Evolutionary conservation across 2,113 vertebrate genomes (phyloP).

Genomic region (Recurvirostra avosetta): DNA sequence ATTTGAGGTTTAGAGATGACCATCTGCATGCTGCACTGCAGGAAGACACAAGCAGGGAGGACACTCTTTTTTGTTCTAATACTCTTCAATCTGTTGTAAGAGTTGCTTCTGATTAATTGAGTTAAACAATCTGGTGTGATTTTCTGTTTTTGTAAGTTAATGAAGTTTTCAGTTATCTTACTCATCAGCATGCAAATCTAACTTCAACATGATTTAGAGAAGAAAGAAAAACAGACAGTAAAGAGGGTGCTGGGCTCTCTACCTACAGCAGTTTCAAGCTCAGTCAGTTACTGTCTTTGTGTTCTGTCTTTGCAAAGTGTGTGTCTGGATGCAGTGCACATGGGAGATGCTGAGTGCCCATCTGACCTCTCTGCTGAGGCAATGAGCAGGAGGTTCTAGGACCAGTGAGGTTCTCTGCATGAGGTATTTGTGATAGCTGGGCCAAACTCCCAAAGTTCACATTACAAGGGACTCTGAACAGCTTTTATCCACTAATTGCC

Average conservation of each 20-base stretch:
- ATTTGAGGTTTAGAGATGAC: not conserved
- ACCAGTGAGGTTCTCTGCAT: not conserved
- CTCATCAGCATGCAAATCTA: not conserved
- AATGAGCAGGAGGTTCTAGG: not conserved
- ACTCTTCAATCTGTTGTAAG: slow-evolving; percentile 15
- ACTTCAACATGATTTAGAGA: not conserved
- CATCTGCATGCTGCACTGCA: not conserved
- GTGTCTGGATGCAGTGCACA: too few species aligned
- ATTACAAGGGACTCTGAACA: not conserved
- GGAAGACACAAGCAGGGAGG: not conserved
- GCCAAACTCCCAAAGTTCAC: not conserved
- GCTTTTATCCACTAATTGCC: not conserved
- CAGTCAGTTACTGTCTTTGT: not conserved
- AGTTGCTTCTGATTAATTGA: slow-evolving; percentile 32
- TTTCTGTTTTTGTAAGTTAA: slow-evolving; percentile 8
- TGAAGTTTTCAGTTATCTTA: not conserved
- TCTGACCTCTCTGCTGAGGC: not conserved
- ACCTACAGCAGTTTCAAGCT: not conserved
- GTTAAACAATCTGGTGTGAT: slow-evolving; percentile 44
- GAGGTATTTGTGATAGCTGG: not conserved
- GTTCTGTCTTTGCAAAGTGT: not conserved
- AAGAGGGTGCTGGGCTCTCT: not conserved
- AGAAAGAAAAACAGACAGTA: not conserved
- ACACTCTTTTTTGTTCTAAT: slow-evolving; percentile 31
- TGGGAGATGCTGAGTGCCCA: not conserved